phyloP scores from a whole-genome alignment of 2,888 invertebrate species.

The Neoscelio sp. region DNA sequence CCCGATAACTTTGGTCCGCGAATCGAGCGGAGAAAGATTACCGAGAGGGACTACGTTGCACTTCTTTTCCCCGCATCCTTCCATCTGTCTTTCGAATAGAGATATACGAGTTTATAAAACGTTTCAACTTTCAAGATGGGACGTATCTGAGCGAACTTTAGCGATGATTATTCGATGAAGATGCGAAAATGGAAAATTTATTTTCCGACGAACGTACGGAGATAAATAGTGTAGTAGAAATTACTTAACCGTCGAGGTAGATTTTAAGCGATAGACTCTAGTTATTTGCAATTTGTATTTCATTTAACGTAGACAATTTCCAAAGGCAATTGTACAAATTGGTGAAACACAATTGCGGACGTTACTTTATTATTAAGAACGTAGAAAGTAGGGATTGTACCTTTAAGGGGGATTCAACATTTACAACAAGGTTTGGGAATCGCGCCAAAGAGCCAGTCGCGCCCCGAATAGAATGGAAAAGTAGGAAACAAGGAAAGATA shows the following conservation, averaged over 20 bases:
- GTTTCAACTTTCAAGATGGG: slow-evolving; percentile 46
- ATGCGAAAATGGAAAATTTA: slow-evolving; percentile 42
- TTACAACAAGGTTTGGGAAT: slow-evolving; percentile 52
- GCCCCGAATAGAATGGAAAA: slow-evolving; percentile 38
- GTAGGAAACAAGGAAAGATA: neutral
- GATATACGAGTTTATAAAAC: slow-evolving; percentile 51
- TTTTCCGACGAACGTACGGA: slow-evolving; percentile 56
- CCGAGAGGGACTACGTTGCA: neutral
- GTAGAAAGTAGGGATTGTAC: neutral
- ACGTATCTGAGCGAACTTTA: slow-evolving; percentile 47
- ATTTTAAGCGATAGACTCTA: too few relatives aligned
- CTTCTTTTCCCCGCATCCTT: slow-evolving; percentile 27
- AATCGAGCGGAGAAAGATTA: slow-evolving; percentile 57
- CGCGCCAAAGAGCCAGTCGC: slow-evolving; percentile 49
- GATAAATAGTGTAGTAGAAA: too few relatives aligned
- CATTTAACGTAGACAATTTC: too few relatives aligned
- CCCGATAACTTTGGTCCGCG: slow-evolving; percentile 73
- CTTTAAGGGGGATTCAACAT: slow-evolving; percentile 52
- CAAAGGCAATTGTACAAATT: too few relatives aligned
- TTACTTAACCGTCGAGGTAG: too few relatives aligned
- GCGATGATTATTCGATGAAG: slow-evolving; percentile 64
- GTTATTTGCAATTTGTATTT: too few relatives aligned
- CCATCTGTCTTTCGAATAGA: slow-evolving; percentile 61
- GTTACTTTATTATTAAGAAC: neutral
- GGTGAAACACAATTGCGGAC: too few relatives aligned